These are phyloP conservation scores for Porphyrio hochstetteri DNA, from an alignment of 2,113 vertebrate genomes.

Conservation along the genomic window DNA sequence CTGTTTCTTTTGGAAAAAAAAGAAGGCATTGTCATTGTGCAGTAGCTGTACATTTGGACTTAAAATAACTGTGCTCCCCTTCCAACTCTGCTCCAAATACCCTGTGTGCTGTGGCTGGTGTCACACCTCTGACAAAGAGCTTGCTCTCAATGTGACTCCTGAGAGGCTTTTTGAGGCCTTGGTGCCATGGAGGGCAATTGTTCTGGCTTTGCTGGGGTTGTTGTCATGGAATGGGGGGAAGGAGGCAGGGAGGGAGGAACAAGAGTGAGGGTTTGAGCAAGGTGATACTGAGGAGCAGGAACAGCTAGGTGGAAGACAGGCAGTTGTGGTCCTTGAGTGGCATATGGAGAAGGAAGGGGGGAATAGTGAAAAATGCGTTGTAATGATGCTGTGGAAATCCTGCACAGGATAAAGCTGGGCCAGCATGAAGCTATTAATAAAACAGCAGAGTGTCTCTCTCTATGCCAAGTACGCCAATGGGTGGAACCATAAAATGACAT, in stretches of 20 bases:
- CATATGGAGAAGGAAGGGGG: not conserved
- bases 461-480: conserved; percentile 26
- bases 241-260: not conserved
- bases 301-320: not conserved
- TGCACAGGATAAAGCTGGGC: conserved; percentile 25
- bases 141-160: not conserved
- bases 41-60: not conserved
- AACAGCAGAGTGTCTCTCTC: conserved; percentile 9
- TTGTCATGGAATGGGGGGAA: not conserved
- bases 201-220: not conserved
- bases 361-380: not conserved
- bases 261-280: not conserved
- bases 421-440: conserved; percentile 52
- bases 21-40: not conserved
- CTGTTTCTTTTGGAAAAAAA: not conserved
- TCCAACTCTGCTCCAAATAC: not conserved
- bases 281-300: conserved; percentile 1
- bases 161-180: not conserved
- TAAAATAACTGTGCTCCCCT: conserved; percentile 11
- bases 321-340: not conserved
- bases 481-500: conserved; percentile 37
- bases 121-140: not conserved
- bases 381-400: conserved; percentile 15
- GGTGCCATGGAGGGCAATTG: not conserved
- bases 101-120: not conserved